phyloP scores from a whole-genome alignment of 2,888 invertebrate genomes.

The Prosopocoilus inquinatus region DNA sequence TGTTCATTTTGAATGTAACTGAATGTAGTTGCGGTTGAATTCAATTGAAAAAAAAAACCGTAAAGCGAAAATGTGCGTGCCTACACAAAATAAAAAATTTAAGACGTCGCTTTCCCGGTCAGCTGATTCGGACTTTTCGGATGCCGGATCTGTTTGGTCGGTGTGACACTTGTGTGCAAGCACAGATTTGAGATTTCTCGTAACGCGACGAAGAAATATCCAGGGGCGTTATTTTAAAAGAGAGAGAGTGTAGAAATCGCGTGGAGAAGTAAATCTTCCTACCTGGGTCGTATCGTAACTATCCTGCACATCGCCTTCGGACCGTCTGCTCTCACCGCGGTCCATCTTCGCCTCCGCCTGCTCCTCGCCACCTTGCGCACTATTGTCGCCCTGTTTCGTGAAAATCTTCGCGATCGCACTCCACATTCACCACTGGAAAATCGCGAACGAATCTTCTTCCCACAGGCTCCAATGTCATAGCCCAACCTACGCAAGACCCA shows the following conservation, averaged over 20 bases:
- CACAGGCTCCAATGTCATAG: slow-evolving; percentile 49
- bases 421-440: slow-evolving; percentile 37
- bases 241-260: not conserved
- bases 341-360: slow-evolving; percentile 39
- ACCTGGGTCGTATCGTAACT: slow-evolving; percentile 66
- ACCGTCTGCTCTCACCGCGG: slow-evolving; percentile 51
- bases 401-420: slow-evolving; percentile 50
- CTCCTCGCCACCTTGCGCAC: slow-evolving; percentile 35
- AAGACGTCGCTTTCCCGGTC: slow-evolving; percentile 5
- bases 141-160: slow-evolving; percentile 11
- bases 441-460: slow-evolving; percentile 20
- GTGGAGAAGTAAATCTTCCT: slow-evolving; percentile 39
- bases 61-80: too few relatives aligned
- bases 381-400: slow-evolving; percentile 43
- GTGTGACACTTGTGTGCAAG: slow-evolving; percentile 5
- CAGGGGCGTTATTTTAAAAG: slow-evolving; percentile 8
- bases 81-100: too few relatives aligned
- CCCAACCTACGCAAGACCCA: slow-evolving; percentile 44
- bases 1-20: too few relatives aligned
- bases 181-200: not conserved
- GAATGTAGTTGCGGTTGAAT: too few relatives aligned
- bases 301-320: slow-evolving; percentile 63
- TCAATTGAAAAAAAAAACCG: too few relatives aligned
- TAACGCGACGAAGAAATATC: not conserved
- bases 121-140: slow-evolving; percentile 17